Evolutionary conservation across 2,888 invertebrate genomes (phyloP).

Genomic region (Eutolmus rufibarbis): DNA sequence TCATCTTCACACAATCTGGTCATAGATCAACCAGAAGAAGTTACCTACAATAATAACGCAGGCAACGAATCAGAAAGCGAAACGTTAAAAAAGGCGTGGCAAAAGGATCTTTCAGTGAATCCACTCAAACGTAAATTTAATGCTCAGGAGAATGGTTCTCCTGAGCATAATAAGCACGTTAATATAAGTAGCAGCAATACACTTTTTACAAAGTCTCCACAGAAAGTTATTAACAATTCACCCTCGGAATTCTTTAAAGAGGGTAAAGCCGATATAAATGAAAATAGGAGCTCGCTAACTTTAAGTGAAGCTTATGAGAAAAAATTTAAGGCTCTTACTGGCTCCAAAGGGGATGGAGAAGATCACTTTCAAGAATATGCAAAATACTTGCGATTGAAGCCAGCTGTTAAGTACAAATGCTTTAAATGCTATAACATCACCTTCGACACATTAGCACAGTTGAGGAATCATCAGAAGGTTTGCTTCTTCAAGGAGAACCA

Average conservation of each 20-base stretch:
- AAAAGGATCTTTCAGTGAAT: not conserved
- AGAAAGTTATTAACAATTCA: not conserved
- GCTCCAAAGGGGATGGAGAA: not conserved
- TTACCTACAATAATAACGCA: not conserved
- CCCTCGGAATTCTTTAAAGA: not conserved
- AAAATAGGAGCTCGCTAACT: not conserved
- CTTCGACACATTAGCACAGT: conserved; percentile 70
- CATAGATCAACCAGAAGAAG: conserved; percentile 57
- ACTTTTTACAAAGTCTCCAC: not conserved
- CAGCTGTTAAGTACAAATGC: conserved; percentile 76
- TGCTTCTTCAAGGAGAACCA: conserved; percentile 62
- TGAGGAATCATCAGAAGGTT: conserved; percentile 74
- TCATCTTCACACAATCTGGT: conserved; percentile 59
- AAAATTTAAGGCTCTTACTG: not conserved
- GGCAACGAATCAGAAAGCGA: not conserved
- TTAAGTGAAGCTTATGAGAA: not conserved
- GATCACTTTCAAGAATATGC: conserved; percentile 66
- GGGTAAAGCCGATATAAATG: not conserved
- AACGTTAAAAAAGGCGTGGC: not conserved
- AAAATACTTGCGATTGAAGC: conserved; percentile 75
- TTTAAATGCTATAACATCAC: conserved; percentile 75
- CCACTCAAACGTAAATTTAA: not conserved
- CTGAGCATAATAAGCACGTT: not conserved
- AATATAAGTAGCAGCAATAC: not conserved
- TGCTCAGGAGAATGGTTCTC: not conserved